Conservation (phyloP, 2,113 vertebrate species). For the Eptesicus fuscus region DNA sequence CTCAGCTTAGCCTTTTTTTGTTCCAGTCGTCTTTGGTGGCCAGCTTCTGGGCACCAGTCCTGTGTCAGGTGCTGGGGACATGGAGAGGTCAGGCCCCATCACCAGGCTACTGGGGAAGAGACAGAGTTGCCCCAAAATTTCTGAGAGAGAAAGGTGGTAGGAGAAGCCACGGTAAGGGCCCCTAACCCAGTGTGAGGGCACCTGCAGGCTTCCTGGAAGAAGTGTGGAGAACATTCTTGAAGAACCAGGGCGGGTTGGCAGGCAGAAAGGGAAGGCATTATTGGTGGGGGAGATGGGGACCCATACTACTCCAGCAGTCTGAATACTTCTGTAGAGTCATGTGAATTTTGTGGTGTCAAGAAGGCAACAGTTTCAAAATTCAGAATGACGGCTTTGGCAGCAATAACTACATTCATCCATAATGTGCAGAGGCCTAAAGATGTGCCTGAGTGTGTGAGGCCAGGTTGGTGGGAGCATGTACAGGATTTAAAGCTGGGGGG, state of each 20-base stretch:
- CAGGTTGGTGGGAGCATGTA: accelerated
- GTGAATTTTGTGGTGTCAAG: neutral
- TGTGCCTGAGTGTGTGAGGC: no score
- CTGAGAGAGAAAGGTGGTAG: neutral
- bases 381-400: neutral
- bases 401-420: neutral
- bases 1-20: neutral
- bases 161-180: no score
- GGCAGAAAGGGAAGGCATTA: neutral
- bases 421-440: neutral
- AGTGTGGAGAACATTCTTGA: neutral
- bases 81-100: neutral
- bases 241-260: neutral
- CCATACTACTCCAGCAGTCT: neutral
- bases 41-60: neutral
- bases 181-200: no score
- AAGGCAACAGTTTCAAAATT: neutral
- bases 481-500: neutral
- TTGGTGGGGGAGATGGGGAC: neutral
- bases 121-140: neutral
- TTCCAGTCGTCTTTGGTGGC: neutral
- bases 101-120: neutral
- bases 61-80: neutral
- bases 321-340: neutral
- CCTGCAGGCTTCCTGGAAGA: neutral